Conservation (phyloP, 2,113 vertebrate genomes). For the Zingel zingel region DNA sequence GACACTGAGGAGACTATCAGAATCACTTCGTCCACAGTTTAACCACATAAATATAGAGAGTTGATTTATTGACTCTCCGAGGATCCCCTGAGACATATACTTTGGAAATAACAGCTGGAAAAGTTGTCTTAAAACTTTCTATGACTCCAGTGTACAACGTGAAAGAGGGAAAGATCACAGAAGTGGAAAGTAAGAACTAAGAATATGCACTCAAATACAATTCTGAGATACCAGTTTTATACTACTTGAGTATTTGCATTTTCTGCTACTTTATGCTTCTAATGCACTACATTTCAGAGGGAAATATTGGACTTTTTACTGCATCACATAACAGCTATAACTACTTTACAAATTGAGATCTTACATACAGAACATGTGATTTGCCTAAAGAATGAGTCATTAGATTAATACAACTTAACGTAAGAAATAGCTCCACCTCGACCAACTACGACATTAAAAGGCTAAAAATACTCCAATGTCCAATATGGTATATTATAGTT, state of each 20-base stretch:
- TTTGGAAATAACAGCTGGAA: conserved; percentile 6
- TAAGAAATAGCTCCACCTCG: neutral
- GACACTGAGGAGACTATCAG: neutral
- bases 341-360: too few species aligned
- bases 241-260: neutral
- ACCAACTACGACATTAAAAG: neutral
- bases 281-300: neutral
- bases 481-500: neutral
- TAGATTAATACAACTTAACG: too few species aligned
- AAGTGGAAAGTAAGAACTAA: neutral
- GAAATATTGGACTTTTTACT: neutral
- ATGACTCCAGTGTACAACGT: neutral
- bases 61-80: neutral
- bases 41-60: neutral
- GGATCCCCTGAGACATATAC: conserved; percentile 2
- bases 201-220: neutral
- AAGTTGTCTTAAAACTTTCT: neutral
- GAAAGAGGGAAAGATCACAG: neutral
- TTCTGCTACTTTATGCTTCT: neutral
- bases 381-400: too few species aligned
- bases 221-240: neutral
- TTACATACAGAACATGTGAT: too few species aligned
- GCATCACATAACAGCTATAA: neutral
- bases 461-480: neutral
- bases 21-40: conserved; percentile 6